These are phyloP conservation scores for Tor tambroides DNA, from an alignment of 2,113 vertebrate species.

Conservation along the genomic window DNA sequence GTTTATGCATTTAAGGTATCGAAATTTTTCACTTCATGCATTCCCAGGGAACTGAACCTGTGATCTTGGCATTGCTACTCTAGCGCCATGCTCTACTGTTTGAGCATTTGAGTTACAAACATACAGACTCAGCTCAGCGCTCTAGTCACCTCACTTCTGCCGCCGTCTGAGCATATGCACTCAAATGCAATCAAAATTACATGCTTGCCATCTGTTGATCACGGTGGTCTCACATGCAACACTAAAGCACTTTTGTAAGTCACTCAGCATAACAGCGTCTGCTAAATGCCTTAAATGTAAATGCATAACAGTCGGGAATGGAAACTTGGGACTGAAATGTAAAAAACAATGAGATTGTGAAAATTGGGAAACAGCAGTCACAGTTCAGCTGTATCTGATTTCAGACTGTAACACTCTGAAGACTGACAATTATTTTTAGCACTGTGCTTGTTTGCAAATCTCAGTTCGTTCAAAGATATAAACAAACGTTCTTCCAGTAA, in stretches of 20 bases:
- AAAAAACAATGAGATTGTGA: background rate
- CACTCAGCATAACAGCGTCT: background rate
- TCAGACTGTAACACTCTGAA: background rate
- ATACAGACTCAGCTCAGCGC: background rate
- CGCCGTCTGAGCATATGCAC: background rate
- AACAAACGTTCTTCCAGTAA: no score
- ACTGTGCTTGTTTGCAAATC: background rate
- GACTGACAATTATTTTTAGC: background rate
- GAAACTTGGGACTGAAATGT: background rate
- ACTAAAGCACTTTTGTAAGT: constrained; percentile 1
- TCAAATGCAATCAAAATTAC: background rate
- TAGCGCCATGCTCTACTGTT: no score
- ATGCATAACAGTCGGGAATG: background rate
- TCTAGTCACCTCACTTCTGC: background rate
- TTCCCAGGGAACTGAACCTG: no score
- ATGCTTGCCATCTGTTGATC: background rate
- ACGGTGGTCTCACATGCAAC: background rate
- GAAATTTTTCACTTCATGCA: no score
- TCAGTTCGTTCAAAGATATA: no score
- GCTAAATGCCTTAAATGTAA: constrained; percentile 5
- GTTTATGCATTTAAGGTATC: no score
- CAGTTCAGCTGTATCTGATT: background rate
- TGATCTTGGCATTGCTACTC: no score
- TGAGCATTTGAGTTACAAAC: background rate
- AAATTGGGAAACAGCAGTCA: background rate